Base-by-base conservation (phyloP, 2,113 vertebrate species). In the Phasianus colchicus region DNA sequence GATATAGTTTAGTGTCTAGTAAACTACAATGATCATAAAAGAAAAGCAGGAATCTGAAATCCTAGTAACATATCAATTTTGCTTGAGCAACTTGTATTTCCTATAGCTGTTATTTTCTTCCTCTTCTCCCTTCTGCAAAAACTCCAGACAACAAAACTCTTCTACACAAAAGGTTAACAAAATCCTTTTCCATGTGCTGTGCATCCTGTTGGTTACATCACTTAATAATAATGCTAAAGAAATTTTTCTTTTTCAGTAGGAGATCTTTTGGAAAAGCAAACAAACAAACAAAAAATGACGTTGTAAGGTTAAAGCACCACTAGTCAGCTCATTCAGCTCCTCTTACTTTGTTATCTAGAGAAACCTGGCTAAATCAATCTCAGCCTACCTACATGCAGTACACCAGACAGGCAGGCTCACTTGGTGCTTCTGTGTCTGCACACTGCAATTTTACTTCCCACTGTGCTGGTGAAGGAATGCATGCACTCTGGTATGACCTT, bases 41-140 rank as follows among this genome's bases (percentile, higher is more conserved):
- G 38, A 93, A 86, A 96, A 96, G 71, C 17, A 88, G 30, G 66
- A 94, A 82, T 88, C 47, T 91, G 81, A 94, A 93, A 81, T 66
- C 75, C 76, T 83, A 84, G 92, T 79, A 92, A 43, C 48, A 47
- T 58, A 87, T 29, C 29, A 91, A 65, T 95, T 92, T 91, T 57
- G 36, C 81, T 86, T 89, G 38, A 81, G 83, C 83, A 94, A 69
- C 32, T 91, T 48, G 16, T 18, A 48, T 48, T 45, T 94, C 47
- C 36, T 86, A 50, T 21, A 86, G 81, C 10, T 1, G 0, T 88
- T 87, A 78, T 86, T 85, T 83, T 88, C 48, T 65, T 65, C 14
- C 52, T 86, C 32, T n/a, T 65, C 78, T 90, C n/a, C 50, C 55
- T 58, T 92, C 81, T 88, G 54, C 79, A 93, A 76, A 94, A 90